These are phyloP conservation scores for Neuroscelio doddi DNA, from an alignment of 2,888 invertebrate genomes.

Conservation along the genomic window DNA sequence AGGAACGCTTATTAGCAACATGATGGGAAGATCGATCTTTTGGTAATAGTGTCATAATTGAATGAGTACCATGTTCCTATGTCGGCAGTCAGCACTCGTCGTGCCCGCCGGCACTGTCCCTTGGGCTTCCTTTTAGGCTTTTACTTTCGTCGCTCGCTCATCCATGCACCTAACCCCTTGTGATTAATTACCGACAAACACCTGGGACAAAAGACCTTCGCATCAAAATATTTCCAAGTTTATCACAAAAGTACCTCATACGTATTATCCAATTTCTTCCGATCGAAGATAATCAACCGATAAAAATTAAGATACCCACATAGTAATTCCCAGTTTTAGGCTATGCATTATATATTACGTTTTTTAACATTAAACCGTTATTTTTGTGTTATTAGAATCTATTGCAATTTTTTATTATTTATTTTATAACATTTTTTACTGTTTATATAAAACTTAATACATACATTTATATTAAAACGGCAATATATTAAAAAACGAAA, in stretches of 20 bases:
- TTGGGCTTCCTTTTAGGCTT: slow-evolving; percentile 48
- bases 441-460: no score
- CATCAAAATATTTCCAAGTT: slow-evolving; percentile 13
- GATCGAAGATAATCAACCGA: no score
- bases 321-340: no score
- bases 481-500: neutral
- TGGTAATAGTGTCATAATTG: slow-evolving; percentile 70
- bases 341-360: no score
- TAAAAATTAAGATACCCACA: no score
- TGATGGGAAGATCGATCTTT: slow-evolving; percentile 62
- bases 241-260: neutral
- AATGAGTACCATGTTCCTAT: slow-evolving; percentile 63
- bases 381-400: no score
- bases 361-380: no score
- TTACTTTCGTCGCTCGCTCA: slow-evolving; percentile 46
- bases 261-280: neutral
- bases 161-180: slow-evolving; percentile 28
- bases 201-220: slow-evolving; percentile 29
- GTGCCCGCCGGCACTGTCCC: slow-evolving; percentile 43
- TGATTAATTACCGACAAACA: slow-evolving; percentile 40
- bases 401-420: no score
- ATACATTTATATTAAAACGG: no score
- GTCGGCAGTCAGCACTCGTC: slow-evolving; percentile 52
- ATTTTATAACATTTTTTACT: no score
- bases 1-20: no score